Base-by-base conservation (phyloP, 2,797 vertebrate genomes). In the Coluber constrictor region DNA sequence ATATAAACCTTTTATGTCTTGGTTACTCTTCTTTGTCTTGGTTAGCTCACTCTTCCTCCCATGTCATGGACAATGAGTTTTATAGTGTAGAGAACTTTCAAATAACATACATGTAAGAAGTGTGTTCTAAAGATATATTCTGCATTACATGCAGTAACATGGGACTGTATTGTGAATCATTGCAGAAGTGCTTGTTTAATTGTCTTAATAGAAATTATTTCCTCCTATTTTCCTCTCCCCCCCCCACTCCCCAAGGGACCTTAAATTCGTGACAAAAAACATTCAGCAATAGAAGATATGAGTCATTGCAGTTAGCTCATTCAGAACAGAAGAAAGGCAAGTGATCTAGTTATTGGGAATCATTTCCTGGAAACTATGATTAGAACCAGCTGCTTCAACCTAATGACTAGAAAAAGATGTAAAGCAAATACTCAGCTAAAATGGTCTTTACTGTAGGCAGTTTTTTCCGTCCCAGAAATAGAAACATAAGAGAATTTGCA, bases 291-390 rank as follows among this genome's bases (percentile, higher is more conserved):
- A 94, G 90, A 88, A 97, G 55, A 79, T 63, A 93, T 91, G 97
- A 98, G 97, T 98, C 97, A 97, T 96, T 98, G 96, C 96, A 97
- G 97, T 97, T 95, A 96, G 90, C 86, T 70, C 91, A 97, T 95
- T 93, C 90, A 90, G 70, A 95, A 96, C 63, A 79, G 89, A 94
- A 74, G 89, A 97, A 95, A 96, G 94, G 95, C 88, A 92, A 96
- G 5, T 55, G 59, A 96, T 96, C 93, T 91, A 51, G 16, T 94
- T 96, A 90, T 9, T 93, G 79, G 57, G 86, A 57, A 94, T 37
- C 89, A 91, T 18, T 3, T 13, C 56, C 86, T 95, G 59, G n/a
- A 94, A 93, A 29, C 10, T 89, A 0, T 93, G 59, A 92, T 94
- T 94, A 63, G 37, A 93, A 12, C 32, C 94, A 91, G 74, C 90